Base-by-base conservation (phyloP, 2,888 invertebrate species). In the Pilophorus perplexus region DNA sequence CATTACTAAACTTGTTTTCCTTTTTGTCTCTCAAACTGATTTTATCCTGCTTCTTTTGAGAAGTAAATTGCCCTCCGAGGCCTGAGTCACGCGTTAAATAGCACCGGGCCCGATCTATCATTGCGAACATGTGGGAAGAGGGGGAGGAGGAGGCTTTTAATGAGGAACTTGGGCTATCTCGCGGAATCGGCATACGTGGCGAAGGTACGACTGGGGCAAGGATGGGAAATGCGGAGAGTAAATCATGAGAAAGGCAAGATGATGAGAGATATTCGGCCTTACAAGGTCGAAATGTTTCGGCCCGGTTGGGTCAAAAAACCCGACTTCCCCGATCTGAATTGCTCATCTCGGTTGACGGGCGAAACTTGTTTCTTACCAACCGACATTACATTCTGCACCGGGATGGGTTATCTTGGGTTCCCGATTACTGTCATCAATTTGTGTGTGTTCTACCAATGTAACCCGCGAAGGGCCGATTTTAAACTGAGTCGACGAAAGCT, bases 231-330 rank as follows among this genome's bases (percentile, higher is more conserved):
- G 33, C 6, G 33, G 12, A 33, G 33, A 33, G 27, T 2, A 18
- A 52, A 52, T 52, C 52, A 52, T 28, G 14, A 28, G 52, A 52
- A 52, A 52, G 28, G 28, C 16, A 3, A 28, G 52, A 28, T 52
- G 52, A 52, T 52, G 52, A 52, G 23, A 48, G 52, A 52, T 52
- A 52, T 52, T 52, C 28, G 52, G 52, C 52, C 52, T 52, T 52
- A 23, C 52, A 52, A 52, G 52, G 52, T 18, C 52, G 52, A 28
- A 16, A n/a, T n/a, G n/a, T n/a, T n/a, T n/a, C n/a, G n/a, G n/a
- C n/a, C 52, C 6, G 12, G 33, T 6, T 33, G 6, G 33, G 33
- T 33, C 33, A 33, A 33, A 33, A 33, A 33, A 6, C 33, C 12
- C 33, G n/a, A n/a, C n/a, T n/a, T n/a, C n/a, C n/a, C n/a, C n/a